Evolutionary conservation across 2,888 invertebrate genomes (phyloP), one percentile per base, ranked within the genome.

Genomic region (Poecilobothrus nobilitatus): DNA sequence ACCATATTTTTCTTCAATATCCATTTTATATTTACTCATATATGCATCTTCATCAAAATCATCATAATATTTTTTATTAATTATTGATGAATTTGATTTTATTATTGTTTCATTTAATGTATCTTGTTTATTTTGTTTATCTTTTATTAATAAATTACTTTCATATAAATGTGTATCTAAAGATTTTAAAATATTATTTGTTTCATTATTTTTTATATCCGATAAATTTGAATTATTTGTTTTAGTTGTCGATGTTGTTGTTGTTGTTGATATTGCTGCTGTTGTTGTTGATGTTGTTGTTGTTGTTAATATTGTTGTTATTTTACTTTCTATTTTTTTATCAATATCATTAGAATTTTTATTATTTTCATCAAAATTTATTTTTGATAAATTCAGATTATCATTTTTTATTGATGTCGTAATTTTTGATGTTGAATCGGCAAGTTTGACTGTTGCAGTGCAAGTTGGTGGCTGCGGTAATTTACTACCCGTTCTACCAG

Each of bases 291-390:
- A 68, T 70, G 68, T 68, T 12, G 69, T 63, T 66, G 72, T 71
- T 71, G 68, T 72, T 71, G 71, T 71, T 27, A 70, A 71, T 71
- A 70, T 71, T 72, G 71, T 72, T 37, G 68, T 37, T 70, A 70
- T n/a, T n/a, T n/a, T n/a, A n/a, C 71, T 67, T 70, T 70, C 68
- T 72, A 72, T 63, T 72, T 66, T 63, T 33, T 71, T 68, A 65
- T 70, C 72, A 68, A 69, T 69, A 66, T n/a, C 66, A 12, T 53
- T 21, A 66, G 68, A n/a, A 27, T 68, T 62, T 34, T 41, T 64
- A 18, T 71, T 70, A 53, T 62, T 67, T 67, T 71, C 70, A 8
- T 66, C 65, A 22, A 69, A 67, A 18, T 71, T 68, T 18, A 66
- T 62, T 33, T 67, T 68, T 65, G 71, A 70, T 68, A 70, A 66